Percentiles rank a stretch among this genome's conserved stretches.
Evolutionary conservation across 2,113 vertebrate species (phyloP).

Genomic region (Arothron firmamentum): DNA sequence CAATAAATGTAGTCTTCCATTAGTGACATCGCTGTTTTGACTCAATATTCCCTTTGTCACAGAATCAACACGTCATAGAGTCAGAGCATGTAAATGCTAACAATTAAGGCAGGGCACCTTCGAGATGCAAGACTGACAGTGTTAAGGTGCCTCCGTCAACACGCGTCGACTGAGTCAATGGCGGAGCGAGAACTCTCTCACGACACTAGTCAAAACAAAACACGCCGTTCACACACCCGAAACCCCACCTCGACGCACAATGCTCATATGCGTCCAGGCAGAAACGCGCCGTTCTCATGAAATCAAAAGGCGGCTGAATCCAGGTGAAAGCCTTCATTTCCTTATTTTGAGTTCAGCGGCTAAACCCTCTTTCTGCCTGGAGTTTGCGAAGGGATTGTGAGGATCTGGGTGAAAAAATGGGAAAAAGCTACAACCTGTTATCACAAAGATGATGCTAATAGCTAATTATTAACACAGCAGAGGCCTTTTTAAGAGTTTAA

Average conservation of each 20-base stretch:
- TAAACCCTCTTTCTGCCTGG: background rate
- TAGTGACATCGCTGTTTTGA: constrained; percentile 19
- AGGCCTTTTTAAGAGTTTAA: too few relatives aligned
- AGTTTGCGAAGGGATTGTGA: constrained; percentile 43
- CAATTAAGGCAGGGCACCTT: constrained; percentile 52
- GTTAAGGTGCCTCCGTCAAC: constrained; percentile 62
- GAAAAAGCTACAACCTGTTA: background rate
- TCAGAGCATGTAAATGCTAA: constrained; percentile 56
- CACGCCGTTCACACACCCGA: constrained; percentile 48
- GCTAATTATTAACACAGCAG: background rate
- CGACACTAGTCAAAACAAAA: constrained; percentile 57
- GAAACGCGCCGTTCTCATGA: constrained; percentile 38
- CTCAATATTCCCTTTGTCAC: constrained; percentile 20
- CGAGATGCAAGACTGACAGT: constrained; percentile 54
- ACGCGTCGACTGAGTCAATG: constrained; percentile 33
- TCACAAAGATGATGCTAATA: background rate
- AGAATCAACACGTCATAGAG: constrained; percentile 46
- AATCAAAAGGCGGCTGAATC: constrained; percentile 48
- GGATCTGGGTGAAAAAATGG: constrained; percentile 22
- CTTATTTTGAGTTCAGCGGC: constrained; percentile 40
- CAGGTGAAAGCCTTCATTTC: constrained; percentile 50
- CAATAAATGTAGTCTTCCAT: constrained; percentile 3
- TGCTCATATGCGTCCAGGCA: constrained; percentile 33
- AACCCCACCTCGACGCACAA: constrained; percentile 25
- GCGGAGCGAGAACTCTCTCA: constrained; percentile 59